These are phyloP conservation scores for Pipa parva DNA, from an alignment of 2,113 vertebrate species.

Conservation along the genomic window DNA sequence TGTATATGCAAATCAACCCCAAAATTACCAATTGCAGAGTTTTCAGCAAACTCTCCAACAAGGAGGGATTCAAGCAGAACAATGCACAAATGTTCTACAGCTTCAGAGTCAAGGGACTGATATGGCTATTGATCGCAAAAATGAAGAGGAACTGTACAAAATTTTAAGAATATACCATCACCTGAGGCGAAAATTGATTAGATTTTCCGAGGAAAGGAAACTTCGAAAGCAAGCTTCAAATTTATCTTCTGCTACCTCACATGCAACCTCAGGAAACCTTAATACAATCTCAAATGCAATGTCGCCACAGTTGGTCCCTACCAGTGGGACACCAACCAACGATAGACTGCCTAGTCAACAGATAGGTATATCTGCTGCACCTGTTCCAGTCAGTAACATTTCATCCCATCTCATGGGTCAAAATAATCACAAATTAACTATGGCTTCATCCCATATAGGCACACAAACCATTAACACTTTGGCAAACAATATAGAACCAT, in stretches of 20 bases:
- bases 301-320: background rate
- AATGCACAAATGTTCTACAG: background rate
- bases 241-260: background rate
- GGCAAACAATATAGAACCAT: background rate
- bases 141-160: background rate
- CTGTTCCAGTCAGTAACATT: background rate
- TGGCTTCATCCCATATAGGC: background rate
- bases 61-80: background rate
- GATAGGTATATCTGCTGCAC: background rate
- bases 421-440: too few relatives aligned
- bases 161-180: background rate
- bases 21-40: too few relatives aligned
- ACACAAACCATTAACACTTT: background rate
- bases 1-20: background rate
- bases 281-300: background rate
- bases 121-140: background rate
- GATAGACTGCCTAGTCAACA: background rate
- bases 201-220: background rate
- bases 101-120: background rate
- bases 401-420: too few relatives aligned
- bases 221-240: background rate
- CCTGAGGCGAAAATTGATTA: background rate
- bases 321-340: too few relatives aligned
- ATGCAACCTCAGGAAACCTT: background rate
- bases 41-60: background rate